These are phyloP conservation scores for Chlorops oryzae DNA, from an alignment of 1,140 invertebrate genomes.

Conservation along the genomic window DNA sequence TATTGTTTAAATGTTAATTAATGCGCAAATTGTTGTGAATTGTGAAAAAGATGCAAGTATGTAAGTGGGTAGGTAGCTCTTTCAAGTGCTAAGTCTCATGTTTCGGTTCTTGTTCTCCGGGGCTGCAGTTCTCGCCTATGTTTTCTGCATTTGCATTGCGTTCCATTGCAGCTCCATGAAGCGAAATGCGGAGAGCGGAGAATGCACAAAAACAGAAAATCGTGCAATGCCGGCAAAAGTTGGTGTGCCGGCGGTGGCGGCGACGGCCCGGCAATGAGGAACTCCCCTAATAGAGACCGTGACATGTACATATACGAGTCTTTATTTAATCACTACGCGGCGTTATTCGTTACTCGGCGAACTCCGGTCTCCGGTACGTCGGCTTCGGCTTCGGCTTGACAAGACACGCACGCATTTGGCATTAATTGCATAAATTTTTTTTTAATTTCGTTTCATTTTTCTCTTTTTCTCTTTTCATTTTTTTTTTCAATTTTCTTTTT, in stretches of 20 bases:
- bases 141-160: constrained; percentile 1
- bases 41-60: too few relatives aligned
- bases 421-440: constrained; percentile 31
- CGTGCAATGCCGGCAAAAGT: too few relatives aligned
- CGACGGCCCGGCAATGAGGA: too few relatives aligned
- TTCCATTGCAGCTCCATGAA: constrained; percentile 27
- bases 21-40: constrained; percentile 22
- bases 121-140: not conserved
- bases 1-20: constrained; percentile 49
- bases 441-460: constrained; percentile 17
- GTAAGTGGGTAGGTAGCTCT: too few relatives aligned
- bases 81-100: not conserved
- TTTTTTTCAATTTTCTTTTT: constrained; percentile 8
- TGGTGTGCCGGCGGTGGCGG: too few relatives aligned
- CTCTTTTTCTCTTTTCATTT: constrained; percentile 8
- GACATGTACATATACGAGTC: too few relatives aligned
- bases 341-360: too few relatives aligned
- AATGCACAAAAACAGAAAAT: constrained; percentile 5
- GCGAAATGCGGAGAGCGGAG: constrained; percentile 14
- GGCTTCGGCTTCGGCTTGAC: too few relatives aligned
- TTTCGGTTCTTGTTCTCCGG: constrained; percentile 1
- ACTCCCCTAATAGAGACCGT: too few relatives aligned
- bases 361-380: too few relatives aligned
- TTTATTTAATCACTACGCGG: too few relatives aligned
- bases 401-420: constrained; percentile 45